Percentiles rank a stretch among this genome's conserved stretches.
phyloP scores from a whole-genome alignment of 2,888 invertebrate species.

The Pasiphila rectangulata region DNA sequence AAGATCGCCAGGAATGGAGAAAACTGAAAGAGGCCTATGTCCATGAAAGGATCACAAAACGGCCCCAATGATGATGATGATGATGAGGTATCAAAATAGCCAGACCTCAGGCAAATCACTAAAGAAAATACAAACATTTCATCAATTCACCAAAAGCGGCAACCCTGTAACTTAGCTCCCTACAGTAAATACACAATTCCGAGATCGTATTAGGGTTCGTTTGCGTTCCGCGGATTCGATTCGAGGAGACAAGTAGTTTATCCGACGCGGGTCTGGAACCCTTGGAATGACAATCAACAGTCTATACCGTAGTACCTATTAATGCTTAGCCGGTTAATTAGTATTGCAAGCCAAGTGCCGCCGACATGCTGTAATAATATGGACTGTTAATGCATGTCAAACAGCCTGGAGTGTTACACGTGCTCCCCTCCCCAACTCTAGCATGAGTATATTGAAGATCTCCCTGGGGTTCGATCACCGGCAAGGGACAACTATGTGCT shows the following conservation, averaged over 20 bases:
- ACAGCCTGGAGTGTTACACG: slow-evolving; percentile 9
- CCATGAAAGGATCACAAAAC: too few species aligned
- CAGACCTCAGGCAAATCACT: too few species aligned
- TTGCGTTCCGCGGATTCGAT: slow-evolving; percentile 26
- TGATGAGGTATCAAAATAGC: too few species aligned
- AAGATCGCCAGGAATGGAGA: too few species aligned
- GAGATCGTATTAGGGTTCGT: slow-evolving; percentile 17
- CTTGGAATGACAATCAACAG: slow-evolving; percentile 45
- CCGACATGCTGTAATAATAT: slow-evolving; percentile 7
- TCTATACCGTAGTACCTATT: slow-evolving; percentile 30
- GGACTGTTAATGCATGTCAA: slow-evolving; percentile 9
- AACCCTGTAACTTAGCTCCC: slow-evolving; percentile 6
- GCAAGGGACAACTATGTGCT: too few species aligned
- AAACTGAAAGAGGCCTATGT: too few species aligned
- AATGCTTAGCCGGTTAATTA: slow-evolving; percentile 22
- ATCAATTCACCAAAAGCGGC: not conserved
- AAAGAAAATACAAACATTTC: too few species aligned
- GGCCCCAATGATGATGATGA: too few species aligned
- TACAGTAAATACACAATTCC: slow-evolving; percentile 6
- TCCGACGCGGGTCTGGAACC: slow-evolving; percentile 33
- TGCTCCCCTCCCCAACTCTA: too few species aligned
- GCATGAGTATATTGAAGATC: too few species aligned
- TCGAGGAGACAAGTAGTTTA: slow-evolving; percentile 37
- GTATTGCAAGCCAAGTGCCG: slow-evolving; percentile 10
- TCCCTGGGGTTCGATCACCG: too few species aligned